phyloP scores from a whole-genome alignment of 1,140 invertebrate species.

The Conus betulinus region DNA sequence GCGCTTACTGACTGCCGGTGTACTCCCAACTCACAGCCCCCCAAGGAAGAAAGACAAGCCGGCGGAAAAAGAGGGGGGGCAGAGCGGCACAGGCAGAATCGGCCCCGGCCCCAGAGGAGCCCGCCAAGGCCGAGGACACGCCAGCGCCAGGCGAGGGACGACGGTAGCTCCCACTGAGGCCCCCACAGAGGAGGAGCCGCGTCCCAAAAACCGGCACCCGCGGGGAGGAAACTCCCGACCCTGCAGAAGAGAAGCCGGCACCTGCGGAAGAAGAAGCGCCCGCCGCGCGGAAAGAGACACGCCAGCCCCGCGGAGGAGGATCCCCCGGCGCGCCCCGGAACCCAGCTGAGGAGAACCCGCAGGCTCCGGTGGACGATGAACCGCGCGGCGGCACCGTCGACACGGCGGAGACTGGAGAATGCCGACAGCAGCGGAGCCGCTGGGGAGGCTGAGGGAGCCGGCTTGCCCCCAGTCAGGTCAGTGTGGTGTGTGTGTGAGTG shows the following conservation, averaged over 20 bases:
- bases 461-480: constrained; percentile 43
- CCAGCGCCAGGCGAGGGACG: not conserved
- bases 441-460: constrained; percentile 34
- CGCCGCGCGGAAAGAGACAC: too few species aligned
- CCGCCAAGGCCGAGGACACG: not conserved
- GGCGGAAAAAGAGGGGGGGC: not conserved
- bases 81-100: not conserved
- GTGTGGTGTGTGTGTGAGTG: too few species aligned
- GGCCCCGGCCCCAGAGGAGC: not conserved
- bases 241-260: constrained; percentile 2
- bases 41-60: constrained; percentile 11
- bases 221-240: not conserved
- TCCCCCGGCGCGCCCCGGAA: not conserved
- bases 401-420: constrained; percentile 42
- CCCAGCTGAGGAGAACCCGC: not conserved
- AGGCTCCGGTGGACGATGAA: constrained; percentile 27
- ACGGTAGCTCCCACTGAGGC: not conserved
- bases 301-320: constrained; percentile 33
- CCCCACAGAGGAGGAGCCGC: not conserved
- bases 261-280: not conserved
- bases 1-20: too few species aligned
- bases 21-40: not conserved
- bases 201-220: not conserved
- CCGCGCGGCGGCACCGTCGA: constrained; percentile 42
- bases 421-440: constrained; percentile 23